phyloP scores from a whole-genome alignment of 2,888 invertebrate species.

The Lamellibrachia satsuma region DNA sequence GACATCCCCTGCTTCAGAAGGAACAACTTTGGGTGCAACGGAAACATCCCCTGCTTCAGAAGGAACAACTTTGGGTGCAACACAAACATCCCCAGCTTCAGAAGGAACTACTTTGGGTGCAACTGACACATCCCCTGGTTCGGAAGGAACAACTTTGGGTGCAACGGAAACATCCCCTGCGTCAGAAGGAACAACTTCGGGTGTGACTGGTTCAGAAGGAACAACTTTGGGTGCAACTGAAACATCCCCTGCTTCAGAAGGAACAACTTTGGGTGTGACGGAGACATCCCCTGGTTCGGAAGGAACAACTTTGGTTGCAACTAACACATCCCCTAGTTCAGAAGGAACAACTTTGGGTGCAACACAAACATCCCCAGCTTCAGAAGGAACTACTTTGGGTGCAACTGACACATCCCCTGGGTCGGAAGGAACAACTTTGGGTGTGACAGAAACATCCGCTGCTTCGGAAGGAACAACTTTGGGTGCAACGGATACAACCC shows the following conservation, averaged over 20 bases:
- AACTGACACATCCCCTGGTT: not conserved
- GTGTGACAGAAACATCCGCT: not conserved
- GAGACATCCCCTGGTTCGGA: not conserved
- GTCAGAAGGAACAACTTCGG: not conserved
- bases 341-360: not conserved
- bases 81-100: not conserved
- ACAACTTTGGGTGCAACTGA: not conserved
- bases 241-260: not conserved
- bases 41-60: not conserved
- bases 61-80: not conserved
- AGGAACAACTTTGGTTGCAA: not conserved
- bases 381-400: not conserved
- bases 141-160: not conserved
- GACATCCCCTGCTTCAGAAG: not conserved
- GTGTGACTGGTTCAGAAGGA: not conserved
- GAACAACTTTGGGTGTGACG: not conserved
- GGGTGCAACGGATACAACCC: not conserved
- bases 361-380: not conserved
- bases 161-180: not conserved
- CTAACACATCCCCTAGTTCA: not conserved
- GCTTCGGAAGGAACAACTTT: not conserved
- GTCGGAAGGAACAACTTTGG: not conserved
- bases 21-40: not conserved
- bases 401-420: not conserved
- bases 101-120: not conserved